phyloP scores from a whole-genome alignment of 2,888 invertebrate species.

The Synanthedon myopaeformis region DNA sequence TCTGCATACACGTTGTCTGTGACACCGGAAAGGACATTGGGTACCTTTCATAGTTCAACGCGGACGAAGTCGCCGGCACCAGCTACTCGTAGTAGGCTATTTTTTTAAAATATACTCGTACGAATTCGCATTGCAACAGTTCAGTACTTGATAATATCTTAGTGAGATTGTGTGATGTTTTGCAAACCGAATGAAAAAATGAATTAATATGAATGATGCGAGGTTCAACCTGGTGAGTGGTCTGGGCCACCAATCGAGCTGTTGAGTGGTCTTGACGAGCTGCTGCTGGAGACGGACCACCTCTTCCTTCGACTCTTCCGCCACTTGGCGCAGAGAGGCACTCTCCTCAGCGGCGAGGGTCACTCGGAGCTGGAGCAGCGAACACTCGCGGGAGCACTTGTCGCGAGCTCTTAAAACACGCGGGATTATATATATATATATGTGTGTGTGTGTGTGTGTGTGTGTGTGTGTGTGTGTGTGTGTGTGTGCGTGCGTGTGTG shows the following conservation, averaged over 20 bases:
- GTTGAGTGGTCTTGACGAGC: constrained; percentile 25
- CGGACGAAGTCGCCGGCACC: too few species aligned
- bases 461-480: too few species aligned
- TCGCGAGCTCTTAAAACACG: constrained; percentile 15
- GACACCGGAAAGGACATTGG: too few species aligned
- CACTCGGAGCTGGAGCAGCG: constrained; percentile 12
- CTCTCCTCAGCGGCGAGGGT: constrained; percentile 13
- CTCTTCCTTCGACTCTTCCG: constrained; percentile 19
- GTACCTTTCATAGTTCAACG: too few species aligned
- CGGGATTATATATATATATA: too few species aligned
- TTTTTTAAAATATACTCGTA: too few species aligned
- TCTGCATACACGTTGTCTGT: too few species aligned
- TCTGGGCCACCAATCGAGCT: constrained; percentile 48
- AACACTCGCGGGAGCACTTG: constrained; percentile 12
- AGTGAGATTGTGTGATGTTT: background rate
- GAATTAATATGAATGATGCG: background rate
- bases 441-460: too few species aligned
- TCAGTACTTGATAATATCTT: too few species aligned
- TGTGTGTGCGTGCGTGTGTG: too few species aligned
- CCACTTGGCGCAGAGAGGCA: constrained; percentile 10
- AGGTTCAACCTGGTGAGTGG: constrained; percentile 38
- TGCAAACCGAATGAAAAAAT: background rate
- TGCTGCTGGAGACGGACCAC: constrained; percentile 18
- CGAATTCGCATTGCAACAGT: too few species aligned
- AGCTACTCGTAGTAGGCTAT: too few species aligned